These are phyloP conservation scores for Zaprionus kolodkinae DNA, from an alignment of 1,140 invertebrate genomes.

Conservation along the genomic window DNA sequence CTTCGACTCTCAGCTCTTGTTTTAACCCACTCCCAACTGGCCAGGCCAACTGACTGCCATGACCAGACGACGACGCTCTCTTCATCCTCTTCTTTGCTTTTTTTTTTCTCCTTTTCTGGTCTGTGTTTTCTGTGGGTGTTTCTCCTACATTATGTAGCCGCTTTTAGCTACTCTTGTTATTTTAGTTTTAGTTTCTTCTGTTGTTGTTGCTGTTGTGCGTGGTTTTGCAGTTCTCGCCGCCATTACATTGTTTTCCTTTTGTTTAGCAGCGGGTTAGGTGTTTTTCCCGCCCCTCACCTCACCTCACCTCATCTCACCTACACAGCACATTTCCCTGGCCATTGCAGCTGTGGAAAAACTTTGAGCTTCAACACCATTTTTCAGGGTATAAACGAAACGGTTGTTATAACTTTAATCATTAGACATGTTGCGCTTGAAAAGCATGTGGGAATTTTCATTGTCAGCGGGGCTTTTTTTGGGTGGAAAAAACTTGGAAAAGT, in stretches of 20 bases:
- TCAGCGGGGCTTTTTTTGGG: neutral
- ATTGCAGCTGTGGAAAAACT: slow-evolving; percentile 57
- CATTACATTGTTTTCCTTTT: slow-evolving; percentile 79
- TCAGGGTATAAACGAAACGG: slow-evolving; percentile 27
- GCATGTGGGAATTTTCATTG: slow-evolving; percentile 5
- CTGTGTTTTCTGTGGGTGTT: slow-evolving; percentile 28
- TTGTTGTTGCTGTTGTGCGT: slow-evolving; percentile 56
- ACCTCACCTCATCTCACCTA: neutral
- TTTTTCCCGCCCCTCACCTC: slow-evolving; percentile 7
- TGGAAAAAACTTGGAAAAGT: slow-evolving; percentile 7
- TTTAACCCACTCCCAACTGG: neutral
- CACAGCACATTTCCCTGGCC: slow-evolving; percentile 14
- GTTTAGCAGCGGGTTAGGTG: slow-evolving; percentile 56
- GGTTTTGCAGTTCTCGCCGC: slow-evolving; percentile 58
- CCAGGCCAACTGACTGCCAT: slow-evolving; percentile 26
- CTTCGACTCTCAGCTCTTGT: neutral
- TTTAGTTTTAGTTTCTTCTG: slow-evolving; percentile 12
- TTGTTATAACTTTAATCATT: slow-evolving; percentile 21
- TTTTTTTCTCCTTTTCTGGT: slow-evolving; percentile 15
- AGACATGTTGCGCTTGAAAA: slow-evolving; percentile 4
- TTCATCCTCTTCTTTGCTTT: too few relatives aligned
- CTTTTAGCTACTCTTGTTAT: slow-evolving; percentile 33
- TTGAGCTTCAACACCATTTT: slow-evolving; percentile 44
- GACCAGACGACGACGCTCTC: slow-evolving; percentile 9
- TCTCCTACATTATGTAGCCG: slow-evolving; percentile 35